These are phyloP conservation scores for Brienomyrus longianalis DNA, from an alignment of 2,113 vertebrate species.

Conservation along the genomic window DNA sequence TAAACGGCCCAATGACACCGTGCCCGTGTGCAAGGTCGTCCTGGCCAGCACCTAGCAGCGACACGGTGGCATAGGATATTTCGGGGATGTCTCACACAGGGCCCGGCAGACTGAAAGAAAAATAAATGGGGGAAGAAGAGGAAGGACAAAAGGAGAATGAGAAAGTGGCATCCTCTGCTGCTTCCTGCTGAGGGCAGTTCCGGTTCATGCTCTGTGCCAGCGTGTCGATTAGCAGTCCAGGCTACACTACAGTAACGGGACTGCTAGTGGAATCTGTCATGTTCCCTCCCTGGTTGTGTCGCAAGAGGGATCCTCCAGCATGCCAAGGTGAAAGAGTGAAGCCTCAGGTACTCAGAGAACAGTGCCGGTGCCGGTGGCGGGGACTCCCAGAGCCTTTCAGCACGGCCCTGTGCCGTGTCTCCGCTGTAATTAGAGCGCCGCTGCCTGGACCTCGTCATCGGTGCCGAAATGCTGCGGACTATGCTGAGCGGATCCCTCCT, in stretches of 20 bases:
- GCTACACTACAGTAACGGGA: neutral
- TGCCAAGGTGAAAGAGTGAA: neutral
- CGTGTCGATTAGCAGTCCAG: neutral
- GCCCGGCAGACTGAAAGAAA: neutral
- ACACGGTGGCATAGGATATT: neutral
- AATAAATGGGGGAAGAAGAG: neutral
- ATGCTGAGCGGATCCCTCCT: neutral
- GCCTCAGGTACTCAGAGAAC: neutral
- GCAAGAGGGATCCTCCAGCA: neutral
- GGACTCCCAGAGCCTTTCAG: neutral
- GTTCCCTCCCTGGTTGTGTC: neutral
- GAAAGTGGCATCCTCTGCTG: neutral
- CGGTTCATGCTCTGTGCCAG: neutral
- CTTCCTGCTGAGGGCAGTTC: neutral
- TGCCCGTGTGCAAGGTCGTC: neutral
- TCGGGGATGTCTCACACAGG: neutral
- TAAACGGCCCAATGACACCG: neutral
- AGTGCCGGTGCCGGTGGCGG: neutral
- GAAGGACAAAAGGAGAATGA: neutral
- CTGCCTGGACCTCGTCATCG: neutral
- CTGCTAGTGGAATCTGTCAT: neutral
- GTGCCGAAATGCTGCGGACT: neutral
- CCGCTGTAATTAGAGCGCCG: neutral
- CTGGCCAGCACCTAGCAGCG: neutral
- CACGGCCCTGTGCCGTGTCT: neutral